Percentiles rank a stretch among this genome's conserved stretches.
Evolutionary conservation across 2,888 invertebrate species (phyloP).

Genomic region (Drosophila gaucha): DNA sequence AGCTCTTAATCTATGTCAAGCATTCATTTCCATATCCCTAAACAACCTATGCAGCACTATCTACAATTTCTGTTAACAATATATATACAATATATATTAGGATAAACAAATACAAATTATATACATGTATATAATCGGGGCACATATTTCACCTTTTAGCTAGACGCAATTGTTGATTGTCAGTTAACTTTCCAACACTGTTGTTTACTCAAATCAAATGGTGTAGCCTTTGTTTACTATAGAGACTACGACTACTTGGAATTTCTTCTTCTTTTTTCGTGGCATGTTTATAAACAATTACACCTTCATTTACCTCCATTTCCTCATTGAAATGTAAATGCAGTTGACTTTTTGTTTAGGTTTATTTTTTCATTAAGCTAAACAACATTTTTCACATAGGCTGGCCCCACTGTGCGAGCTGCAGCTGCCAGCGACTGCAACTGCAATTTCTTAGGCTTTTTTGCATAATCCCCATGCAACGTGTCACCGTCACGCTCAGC

Average conservation of each 20-base stretch:
- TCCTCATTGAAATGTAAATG: constrained; percentile 12
- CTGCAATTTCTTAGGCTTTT: constrained; percentile 67
- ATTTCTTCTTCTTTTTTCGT: constrained; percentile 14
- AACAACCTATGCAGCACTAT: background rate
- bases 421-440: constrained; percentile 45
- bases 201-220: constrained; percentile 42
- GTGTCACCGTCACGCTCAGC: constrained; percentile 75
- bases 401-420: constrained; percentile 36
- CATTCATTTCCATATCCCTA: background rate
- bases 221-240: constrained; percentile 39
- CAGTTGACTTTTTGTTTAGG: constrained; percentile 16
- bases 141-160: constrained; percentile 1
- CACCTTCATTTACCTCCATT: constrained; percentile 4
- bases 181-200: constrained; percentile 18
- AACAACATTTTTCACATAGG: background rate
- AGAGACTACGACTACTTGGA: constrained; percentile 20
- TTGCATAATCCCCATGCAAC: constrained; percentile 73
- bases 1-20: background rate
- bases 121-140: background rate
- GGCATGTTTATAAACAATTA: constrained; percentile 39
- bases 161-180: background rate
- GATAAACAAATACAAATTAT: background rate
- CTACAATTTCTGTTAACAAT: background rate
- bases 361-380: constrained; percentile 1
- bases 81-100: background rate